Evolutionary conservation across 2,797 vertebrate species (phyloP).

Genomic region (Sebastiscus albofasciatus): DNA sequence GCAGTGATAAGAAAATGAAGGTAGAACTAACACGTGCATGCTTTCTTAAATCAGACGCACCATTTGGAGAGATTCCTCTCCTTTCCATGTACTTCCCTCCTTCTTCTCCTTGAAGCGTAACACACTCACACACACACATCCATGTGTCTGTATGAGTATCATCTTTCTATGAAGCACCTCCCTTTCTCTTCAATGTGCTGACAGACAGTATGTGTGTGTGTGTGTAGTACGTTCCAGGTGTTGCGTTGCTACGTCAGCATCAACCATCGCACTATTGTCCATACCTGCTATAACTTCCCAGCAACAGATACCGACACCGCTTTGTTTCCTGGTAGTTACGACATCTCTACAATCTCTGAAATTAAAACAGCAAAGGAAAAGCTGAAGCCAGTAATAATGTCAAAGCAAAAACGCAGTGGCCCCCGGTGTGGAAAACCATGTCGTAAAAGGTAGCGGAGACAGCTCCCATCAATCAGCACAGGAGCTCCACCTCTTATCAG

Average conservation of each 20-base stretch:
- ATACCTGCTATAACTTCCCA: constrained; percentile 1
- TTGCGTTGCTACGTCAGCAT: constrained; percentile 15
- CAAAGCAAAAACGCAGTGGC: constrained; percentile 9
- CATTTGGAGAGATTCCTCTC: constrained; percentile 38
- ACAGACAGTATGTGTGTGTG: constrained; percentile 25
- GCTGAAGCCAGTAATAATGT: constrained; percentile 39
- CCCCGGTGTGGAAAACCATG: constrained; percentile 49
- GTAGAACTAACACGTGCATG: constrained; percentile 50
- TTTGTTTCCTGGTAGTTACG: not conserved
- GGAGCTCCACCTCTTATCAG: constrained; percentile 67
- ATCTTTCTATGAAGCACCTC: constrained; percentile 30
- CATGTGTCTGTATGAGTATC: constrained; percentile 5
- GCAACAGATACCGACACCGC: not conserved
- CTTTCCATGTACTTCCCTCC: not conserved
- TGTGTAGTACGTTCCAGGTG: constrained; percentile 31
- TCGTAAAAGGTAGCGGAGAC: constrained; percentile 61
- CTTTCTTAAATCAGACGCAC: constrained; percentile 51
- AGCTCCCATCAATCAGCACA: constrained; percentile 71
- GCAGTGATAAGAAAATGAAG: constrained; percentile 60
- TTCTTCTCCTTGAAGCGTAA: not conserved
- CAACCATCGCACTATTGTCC: constrained; percentile 5
- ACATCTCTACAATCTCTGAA: not conserved
- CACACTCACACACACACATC: not conserved
- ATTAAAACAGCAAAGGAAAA: not conserved
- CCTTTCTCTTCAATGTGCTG: constrained; percentile 21